Conservation (phyloP, 2,113 vertebrate genomes). For the Azemiops feae region DNA sequence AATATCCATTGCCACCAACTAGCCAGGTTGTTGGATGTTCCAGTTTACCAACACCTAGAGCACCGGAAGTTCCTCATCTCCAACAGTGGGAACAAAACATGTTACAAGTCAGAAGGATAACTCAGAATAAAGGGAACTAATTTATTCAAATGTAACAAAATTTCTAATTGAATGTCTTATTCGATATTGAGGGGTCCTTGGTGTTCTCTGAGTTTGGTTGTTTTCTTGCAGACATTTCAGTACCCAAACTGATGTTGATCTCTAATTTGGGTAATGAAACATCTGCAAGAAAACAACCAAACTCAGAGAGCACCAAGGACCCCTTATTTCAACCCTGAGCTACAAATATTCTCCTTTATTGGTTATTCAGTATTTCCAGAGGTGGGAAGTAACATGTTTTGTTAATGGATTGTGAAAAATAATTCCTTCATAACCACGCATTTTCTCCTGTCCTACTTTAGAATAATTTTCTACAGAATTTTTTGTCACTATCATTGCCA, state of each 20-base stretch:
- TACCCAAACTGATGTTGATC: background rate
- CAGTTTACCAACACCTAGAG: background rate
- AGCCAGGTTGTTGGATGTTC: background rate
- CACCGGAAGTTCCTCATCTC: background rate
- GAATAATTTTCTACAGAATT: constrained; percentile 94
- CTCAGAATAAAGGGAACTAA: background rate
- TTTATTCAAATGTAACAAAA: background rate
- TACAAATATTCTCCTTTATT: background rate
- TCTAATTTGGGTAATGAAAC: background rate
- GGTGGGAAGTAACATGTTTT: background rate
- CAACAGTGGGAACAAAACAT: background rate
- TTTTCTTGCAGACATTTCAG: background rate
- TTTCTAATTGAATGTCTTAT: background rate
- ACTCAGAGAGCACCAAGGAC: background rate
- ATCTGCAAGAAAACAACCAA: background rate
- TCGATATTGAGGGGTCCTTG: background rate
- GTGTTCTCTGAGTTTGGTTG: background rate
- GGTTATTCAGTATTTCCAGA: background rate
- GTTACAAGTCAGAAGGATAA: background rate
- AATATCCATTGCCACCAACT: background rate
- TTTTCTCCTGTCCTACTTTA: constrained; percentile 57
- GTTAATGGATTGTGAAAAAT: background rate
- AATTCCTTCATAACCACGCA: constrained; percentile 8
- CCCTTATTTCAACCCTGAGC: background rate
- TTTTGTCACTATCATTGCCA: constrained; percentile 77